Evolutionary conservation across 37 sponge, comb jelly and placozoan species (phyloP).

Genomic region (Halichondria panicea): DNA sequence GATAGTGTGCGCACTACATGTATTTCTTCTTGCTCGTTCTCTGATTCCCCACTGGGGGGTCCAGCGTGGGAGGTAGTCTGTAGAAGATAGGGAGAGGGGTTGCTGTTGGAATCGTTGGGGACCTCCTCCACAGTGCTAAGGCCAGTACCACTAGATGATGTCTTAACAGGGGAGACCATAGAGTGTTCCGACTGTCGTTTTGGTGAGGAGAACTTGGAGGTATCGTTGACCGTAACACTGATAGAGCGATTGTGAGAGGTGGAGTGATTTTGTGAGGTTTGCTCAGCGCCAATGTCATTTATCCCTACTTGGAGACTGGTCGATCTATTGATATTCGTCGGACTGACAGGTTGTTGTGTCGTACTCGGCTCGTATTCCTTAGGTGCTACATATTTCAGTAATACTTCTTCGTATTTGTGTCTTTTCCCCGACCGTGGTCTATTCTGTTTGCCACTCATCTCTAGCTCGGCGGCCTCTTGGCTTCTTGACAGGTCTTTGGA

Average conservation of each 20-base stretch:
- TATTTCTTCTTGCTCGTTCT: slow-evolving; percentile 9
- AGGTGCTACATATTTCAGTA: too few relatives aligned
- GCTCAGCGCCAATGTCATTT: neutral
- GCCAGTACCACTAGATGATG: neutral
- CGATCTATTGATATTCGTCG: neutral
- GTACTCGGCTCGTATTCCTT: neutral
- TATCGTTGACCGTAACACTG: neutral
- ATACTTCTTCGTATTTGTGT: too few relatives aligned
- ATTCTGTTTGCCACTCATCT: too few relatives aligned
- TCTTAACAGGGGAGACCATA: neutral
- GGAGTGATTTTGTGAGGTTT: neutral
- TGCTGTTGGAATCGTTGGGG: neutral
- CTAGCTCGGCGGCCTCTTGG: too few relatives aligned
- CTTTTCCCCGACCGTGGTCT: too few relatives aligned
- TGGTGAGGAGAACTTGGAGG: neutral
- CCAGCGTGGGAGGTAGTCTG: neutral
- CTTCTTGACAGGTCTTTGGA: too few relatives aligned
- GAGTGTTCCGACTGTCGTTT: neutral
- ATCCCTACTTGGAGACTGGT: slow-evolving; percentile 2
- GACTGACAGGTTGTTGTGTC: neutral
- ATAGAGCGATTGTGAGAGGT: neutral
- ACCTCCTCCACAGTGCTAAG: slow-evolving; percentile 10
- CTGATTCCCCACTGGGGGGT: slow-evolving; percentile 11
- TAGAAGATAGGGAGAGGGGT: neutral
- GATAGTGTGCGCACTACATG: neutral